Conservation (phyloP, 2,113 vertebrate genomes). For the Nyctibius bracteatus region DNA sequence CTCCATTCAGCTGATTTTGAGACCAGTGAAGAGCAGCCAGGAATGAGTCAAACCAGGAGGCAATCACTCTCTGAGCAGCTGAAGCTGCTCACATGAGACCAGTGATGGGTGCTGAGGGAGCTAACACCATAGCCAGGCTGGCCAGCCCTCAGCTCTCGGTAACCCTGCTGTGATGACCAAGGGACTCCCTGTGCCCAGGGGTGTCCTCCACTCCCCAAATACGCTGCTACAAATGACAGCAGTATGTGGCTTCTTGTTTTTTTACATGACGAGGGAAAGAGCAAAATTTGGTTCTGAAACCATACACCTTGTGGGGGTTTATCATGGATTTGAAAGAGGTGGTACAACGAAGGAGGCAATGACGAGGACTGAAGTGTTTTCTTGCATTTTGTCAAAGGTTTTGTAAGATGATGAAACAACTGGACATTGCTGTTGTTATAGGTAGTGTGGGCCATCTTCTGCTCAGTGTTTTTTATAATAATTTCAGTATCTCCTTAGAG, state of each 20-base stretch:
- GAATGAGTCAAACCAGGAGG: neutral
- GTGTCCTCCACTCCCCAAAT: neutral
- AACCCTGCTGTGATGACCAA: neutral
- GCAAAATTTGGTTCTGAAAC: neutral
- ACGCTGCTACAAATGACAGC: neutral
- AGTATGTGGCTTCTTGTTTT: neutral
- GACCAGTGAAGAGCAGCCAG: neutral
- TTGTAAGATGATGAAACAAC: neutral
- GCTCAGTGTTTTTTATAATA: neutral
- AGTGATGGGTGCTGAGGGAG: accelerated
- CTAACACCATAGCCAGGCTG: neutral
- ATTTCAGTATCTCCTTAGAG: neutral
- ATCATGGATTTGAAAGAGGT: neutral
- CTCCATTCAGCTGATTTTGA: neutral
- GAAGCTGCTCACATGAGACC: neutral
- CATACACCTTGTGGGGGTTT: neutral
- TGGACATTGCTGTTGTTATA: neutral
- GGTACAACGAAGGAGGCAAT: neutral
- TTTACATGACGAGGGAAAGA: neutral
- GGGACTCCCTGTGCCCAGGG: neutral
- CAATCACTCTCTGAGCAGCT: neutral
- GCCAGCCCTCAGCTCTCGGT: neutral
- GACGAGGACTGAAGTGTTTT: neutral
- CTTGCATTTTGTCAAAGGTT: neutral
- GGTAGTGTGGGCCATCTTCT: neutral